phyloP scores from a whole-genome alignment of 2,113 vertebrate genomes.

The Chitala chitala region DNA sequence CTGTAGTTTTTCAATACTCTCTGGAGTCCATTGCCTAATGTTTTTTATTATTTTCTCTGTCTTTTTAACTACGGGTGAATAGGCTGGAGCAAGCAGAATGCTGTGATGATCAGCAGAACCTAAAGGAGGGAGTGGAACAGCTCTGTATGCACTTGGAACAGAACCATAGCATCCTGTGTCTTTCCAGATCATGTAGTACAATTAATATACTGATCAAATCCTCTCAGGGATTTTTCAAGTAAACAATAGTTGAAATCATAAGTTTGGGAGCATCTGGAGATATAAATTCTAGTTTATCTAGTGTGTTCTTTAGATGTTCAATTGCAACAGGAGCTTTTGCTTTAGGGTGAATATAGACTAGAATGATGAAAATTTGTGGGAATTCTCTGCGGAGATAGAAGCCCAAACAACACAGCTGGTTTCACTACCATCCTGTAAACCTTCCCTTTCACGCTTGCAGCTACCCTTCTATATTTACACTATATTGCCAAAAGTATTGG shows the following conservation, averaged over 20 bases:
- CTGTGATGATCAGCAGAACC: not conserved
- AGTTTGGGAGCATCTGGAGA: not conserved
- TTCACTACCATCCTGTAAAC: too few species aligned
- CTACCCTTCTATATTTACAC: too few species aligned
- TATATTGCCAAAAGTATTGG: too few species aligned
- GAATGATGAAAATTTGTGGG: not conserved
- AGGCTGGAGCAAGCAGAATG: too few species aligned
- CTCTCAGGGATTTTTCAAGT: too few species aligned
- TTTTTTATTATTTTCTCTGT: not conserved
- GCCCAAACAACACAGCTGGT: too few species aligned
- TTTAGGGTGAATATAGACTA: not conserved
- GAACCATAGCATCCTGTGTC: too few species aligned
- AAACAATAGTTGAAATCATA: too few species aligned
- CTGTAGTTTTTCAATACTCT: not conserved
- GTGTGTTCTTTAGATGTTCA: not conserved
- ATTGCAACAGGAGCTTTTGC: not conserved
- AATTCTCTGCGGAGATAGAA: not conserved
- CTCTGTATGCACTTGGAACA: too few species aligned
- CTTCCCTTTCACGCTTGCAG: too few species aligned
- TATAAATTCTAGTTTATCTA: constrained; percentile 6
- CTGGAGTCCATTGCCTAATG: not conserved
- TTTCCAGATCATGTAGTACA: too few species aligned
- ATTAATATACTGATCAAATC: too few species aligned
- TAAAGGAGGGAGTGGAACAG: not conserved
- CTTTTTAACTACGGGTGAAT: not conserved